Base-by-base conservation (phyloP, 2,888 invertebrate genomes). In the Polydrusus pterygomalis region DNA sequence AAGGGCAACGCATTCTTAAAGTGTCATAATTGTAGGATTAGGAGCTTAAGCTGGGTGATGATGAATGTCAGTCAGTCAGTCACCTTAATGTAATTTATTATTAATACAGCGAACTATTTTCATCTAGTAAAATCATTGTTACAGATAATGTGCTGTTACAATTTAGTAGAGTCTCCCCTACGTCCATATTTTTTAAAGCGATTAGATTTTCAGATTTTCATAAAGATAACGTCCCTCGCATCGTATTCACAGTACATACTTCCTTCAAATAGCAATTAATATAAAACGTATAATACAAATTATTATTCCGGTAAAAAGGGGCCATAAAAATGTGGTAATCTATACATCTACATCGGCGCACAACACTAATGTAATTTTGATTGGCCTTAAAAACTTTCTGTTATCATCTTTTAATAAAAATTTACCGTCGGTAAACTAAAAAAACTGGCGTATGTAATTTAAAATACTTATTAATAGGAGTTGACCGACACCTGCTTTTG, bases 391-490 rank as follows among this genome's bases (percentile, higher is more conserved):
- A 80, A 73, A 71, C 68, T 62, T 38, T 62, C 74, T 77, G 74
- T 79, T 79, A 79, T 79, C 79, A 65, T 78, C 74, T 71, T 79
- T 79, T 79, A 78, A 79, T 79, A 79, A 76, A 69, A 74, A 79
- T 70, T 67, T 74, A 70, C 69, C 62, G 72, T 79, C 63, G 25
- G 74, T 69, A 63, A 69, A 74, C 30, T 74, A 63, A 63, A 63
- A 63, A 64, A 74, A 62, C 68, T 64, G 74, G 13, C 2, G 47
- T 34, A 34, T 78, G 79, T 82, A 84, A 84, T 84, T 83, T 80
- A 79, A 82, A 81, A 81, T 82, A 83, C 83, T 83, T 83, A 85
- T 84, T 74, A 68, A 74, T 73, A 65, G 67, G 17, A 84, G 83
- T 77, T 77, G 78, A 76, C 77, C 79, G 70, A 82, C 85, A 85